These are phyloP conservation scores for Lasioglossum albipes DNA, from an alignment of 1,140 invertebrate species.

Conservation along the genomic window DNA sequence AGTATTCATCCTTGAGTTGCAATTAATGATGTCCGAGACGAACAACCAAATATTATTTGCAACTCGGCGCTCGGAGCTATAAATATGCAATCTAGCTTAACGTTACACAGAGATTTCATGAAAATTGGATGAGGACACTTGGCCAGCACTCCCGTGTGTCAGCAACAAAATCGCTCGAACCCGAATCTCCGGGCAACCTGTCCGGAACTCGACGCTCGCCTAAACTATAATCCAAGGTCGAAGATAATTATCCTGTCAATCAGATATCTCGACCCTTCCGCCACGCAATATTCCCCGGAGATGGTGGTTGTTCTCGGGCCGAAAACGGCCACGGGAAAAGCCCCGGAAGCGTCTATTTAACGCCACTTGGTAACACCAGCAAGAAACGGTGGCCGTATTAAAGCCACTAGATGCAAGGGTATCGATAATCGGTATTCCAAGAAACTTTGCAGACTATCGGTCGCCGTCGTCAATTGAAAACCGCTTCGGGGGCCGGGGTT, in stretches of 20 bases:
- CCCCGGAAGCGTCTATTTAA: conserved; percentile 22
- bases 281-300: not conserved
- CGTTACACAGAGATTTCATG: too few species aligned
- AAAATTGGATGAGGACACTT: too few species aligned
- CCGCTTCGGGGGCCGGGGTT: conserved; percentile 49
- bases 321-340: not conserved
- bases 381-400: conserved; percentile 18
- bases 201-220: too few species aligned
- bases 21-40: too few species aligned
- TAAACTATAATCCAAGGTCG: not conserved
- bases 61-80: too few species aligned
- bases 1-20: too few species aligned
- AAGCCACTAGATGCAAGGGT: conserved; percentile 44
- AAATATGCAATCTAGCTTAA: too few species aligned
- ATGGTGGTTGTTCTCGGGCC: too few species aligned
- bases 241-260: not conserved
- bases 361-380: conserved; percentile 20
- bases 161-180: too few species aligned
- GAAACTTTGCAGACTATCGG: conserved; percentile 58
- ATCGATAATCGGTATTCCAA: conserved; percentile 58
- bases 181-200: too few species aligned
- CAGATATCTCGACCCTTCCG: not conserved
- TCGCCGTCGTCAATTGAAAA: conserved; percentile 60
- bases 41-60: too few species aligned
- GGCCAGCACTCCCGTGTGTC: too few species aligned